Percentiles rank a stretch among this genome's conserved stretches.
Evolutionary conservation across 1,140 invertebrate genomes (phyloP).

Genomic region (Phenacoccus solenopsis): DNA sequence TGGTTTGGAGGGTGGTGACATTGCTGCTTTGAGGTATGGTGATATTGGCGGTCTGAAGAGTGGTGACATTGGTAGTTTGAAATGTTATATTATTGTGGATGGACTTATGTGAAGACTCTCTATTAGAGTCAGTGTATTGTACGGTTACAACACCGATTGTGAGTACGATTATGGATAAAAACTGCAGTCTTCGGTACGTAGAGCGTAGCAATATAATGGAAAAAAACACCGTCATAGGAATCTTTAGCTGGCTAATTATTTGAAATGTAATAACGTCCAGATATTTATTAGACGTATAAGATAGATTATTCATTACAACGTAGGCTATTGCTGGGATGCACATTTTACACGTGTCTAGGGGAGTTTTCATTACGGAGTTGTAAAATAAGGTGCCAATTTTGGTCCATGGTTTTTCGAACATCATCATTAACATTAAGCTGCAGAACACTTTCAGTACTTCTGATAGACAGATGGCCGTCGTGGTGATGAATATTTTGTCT

Average conservation of each 20-base stretch:
- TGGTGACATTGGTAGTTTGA: neutral
- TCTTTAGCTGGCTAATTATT: neutral
- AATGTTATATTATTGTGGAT: no score
- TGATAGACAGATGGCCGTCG: neutral
- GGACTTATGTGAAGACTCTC: no score
- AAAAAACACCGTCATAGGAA: neutral
- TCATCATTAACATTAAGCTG: neutral
- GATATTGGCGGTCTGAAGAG: no score
- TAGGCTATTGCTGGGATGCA: neutral
- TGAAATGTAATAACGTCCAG: conserved; percentile 5
- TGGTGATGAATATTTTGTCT: neutral
- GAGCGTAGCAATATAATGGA: neutral
- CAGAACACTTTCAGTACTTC: neutral
- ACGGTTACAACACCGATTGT: neutral
- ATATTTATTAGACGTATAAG: neutral
- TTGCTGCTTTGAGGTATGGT: neutral
- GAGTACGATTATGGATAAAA: neutral
- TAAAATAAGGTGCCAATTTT: neutral
- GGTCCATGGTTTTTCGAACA: neutral
- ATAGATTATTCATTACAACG: neutral
- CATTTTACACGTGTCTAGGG: neutral
- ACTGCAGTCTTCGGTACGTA: neutral
- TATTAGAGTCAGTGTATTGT: neutral
- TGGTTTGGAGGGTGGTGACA: neutral
- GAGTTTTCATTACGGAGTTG: neutral